Base-by-base conservation (phyloP, 2,888 invertebrate species). In the Microplitis manilae region DNA sequence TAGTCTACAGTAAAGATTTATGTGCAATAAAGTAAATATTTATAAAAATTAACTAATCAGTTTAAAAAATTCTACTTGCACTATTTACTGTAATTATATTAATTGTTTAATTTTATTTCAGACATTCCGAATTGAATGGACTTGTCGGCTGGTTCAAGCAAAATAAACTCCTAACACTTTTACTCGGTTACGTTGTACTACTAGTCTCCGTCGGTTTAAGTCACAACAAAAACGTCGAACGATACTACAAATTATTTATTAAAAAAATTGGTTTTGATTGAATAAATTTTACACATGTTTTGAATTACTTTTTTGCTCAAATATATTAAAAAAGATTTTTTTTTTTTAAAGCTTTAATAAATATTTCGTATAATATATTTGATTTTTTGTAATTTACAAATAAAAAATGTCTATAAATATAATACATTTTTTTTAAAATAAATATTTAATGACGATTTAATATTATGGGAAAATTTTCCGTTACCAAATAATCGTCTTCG, bases 381-480 rank as follows among this genome's bases (percentile, higher is more conserved):
- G 13, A 41, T 41, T 15, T 17, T 9, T 68, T 8, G 13, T 9
- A 41, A 40, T 20, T 41, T 17, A 8, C 41, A n/a, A 15, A 40
- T 39, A 39, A 39, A 40, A n/a, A 8, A 68, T 68, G 39, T 8
- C 17, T 30, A 65, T 65, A 50, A 50, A 50, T 13, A 13, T 50
- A 50, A 50, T 50, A 50, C 13, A 5, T 50, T 50, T 50, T 1
- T 13, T 13, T 50, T 13, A 2, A 50, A 20, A 62, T 62, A 20
- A 17, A 6, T 62, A 6, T 15, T 89, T 86, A 92, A 82, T 91
- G 90, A 85, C 93, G 90, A 69, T 91, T 91, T 78, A 93, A 86
- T 77, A 92, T 90, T 73, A 97, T 94, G 6, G 97, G 97, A 90
- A 98, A 98, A 89, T 98, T 98, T 91, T 98, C 98, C 1, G 97